Conservation (phyloP, 2,113 vertebrate species). For the Chionomys nivalis region DNA sequence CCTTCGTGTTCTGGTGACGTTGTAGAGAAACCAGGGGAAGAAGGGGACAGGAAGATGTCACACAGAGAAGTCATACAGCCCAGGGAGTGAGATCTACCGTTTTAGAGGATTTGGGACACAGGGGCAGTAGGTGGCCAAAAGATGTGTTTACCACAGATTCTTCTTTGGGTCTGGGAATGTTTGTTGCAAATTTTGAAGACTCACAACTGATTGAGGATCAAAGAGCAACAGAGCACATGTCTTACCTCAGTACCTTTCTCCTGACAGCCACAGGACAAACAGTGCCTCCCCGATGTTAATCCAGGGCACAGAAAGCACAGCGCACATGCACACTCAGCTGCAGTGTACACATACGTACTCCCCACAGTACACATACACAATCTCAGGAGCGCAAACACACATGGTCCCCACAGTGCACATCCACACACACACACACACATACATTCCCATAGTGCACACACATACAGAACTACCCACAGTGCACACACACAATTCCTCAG, state of each 20-base stretch:
- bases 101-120: background rate
- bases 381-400: background rate
- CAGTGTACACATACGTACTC: background rate
- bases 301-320: too few relatives aligned
- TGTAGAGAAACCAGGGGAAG: background rate
- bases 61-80: background rate
- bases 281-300: rapidly evolving
- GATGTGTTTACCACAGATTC: too few relatives aligned
- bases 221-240: background rate
- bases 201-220: background rate
- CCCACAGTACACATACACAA: background rate
- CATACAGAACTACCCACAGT: too few relatives aligned
- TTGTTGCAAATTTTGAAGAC: too few relatives aligned
- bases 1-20: background rate
- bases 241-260: background rate
- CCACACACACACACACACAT: background rate
- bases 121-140: background rate
- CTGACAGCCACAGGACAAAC: background rate
- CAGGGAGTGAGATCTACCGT: background rate
- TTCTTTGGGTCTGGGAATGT: background rate
- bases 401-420: background rate
- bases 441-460: too few relatives aligned
- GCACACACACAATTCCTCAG: too few relatives aligned
- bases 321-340: rapidly evolving
- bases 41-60: background rate